phyloP scores from a whole-genome alignment of 2,113 vertebrate genomes.

The Dromiciops gliroides region DNA sequence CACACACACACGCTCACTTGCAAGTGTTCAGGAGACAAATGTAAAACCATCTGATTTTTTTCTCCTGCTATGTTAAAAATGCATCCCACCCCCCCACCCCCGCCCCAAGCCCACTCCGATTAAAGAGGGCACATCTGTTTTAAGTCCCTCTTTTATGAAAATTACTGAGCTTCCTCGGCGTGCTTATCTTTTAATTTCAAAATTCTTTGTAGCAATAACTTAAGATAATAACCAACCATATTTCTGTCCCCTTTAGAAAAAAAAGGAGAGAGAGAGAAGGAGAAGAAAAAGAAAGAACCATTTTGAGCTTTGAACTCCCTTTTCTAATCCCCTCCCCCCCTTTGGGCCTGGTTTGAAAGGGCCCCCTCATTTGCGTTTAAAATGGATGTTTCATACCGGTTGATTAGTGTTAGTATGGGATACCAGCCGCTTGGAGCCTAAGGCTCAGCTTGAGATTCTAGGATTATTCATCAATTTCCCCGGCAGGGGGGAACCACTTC shows the following conservation, averaged over 20 bases:
- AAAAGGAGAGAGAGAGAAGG: constrained; percentile 50
- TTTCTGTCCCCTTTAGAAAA: constrained; percentile 82
- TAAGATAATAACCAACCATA: constrained; percentile 85
- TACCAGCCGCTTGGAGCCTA: constrained; percentile 83
- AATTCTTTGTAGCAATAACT: constrained; percentile 86
- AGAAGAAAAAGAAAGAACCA: constrained; percentile 66
- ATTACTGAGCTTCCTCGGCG: constrained; percentile 81
- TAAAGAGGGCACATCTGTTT: constrained; percentile 86
- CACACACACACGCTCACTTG: background rate
- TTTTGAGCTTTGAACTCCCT: constrained; percentile 84
- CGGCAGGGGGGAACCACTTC: constrained; percentile 88
- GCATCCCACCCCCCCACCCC: constrained; percentile 66
- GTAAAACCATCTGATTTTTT: constrained; percentile 61
- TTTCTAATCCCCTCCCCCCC: constrained; percentile 72
- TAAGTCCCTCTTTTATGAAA: constrained; percentile 85
- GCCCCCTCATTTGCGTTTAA: constrained; percentile 88
- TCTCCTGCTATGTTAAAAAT: constrained; percentile 83
- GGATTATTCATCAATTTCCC: constrained; percentile 88
- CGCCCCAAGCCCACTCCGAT: constrained; percentile 77
- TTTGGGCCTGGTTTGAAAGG: constrained; percentile 81
- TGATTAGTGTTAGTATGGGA: constrained; percentile 86
- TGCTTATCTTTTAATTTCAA: constrained; percentile 87
- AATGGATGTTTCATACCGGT: constrained; percentile 83
- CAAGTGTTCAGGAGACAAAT: constrained; percentile 72
- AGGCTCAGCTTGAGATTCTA: constrained; percentile 86